phyloP scores from a whole-genome alignment of 2,888 invertebrate species.

The Tetropium fuscum region DNA sequence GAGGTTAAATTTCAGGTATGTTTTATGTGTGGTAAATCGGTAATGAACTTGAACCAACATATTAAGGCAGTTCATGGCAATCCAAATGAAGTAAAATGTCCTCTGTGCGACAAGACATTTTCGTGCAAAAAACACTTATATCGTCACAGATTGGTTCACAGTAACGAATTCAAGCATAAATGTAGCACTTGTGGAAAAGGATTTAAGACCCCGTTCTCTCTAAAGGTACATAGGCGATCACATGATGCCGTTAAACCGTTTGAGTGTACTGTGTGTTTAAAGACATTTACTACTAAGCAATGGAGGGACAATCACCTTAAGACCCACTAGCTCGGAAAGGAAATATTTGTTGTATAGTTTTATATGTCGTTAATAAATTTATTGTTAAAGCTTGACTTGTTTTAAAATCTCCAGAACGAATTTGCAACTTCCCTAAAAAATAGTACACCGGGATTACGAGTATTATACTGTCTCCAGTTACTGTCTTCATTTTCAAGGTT shows the following conservation, averaged over 20 bases:
- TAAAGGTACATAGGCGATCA: constrained; percentile 47
- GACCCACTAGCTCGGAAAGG: constrained; percentile 62
- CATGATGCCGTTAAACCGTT: constrained; percentile 51
- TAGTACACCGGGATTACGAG: too few relatives aligned
- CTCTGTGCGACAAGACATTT: constrained; percentile 45
- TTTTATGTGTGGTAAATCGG: constrained; percentile 61
- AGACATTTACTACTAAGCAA: constrained; percentile 58
- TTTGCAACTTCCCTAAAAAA: too few relatives aligned
- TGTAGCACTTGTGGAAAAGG: constrained; percentile 67
- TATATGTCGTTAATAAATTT: neutral
- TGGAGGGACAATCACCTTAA: constrained; percentile 66
- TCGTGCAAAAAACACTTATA: constrained; percentile 44
- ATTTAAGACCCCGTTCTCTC: constrained; percentile 55
- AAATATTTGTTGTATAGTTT: constrained; percentile 3
- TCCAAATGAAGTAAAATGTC: constrained; percentile 36
- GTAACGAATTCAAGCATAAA: constrained; percentile 64
- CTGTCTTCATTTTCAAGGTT: too few relatives aligned
- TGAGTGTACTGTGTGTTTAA: constrained; percentile 57
- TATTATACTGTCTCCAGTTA: too few relatives aligned
- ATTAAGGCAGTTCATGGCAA: constrained; percentile 36
- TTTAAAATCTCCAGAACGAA: too few relatives aligned
- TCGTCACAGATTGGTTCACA: constrained; percentile 57
- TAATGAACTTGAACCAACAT: constrained; percentile 37
- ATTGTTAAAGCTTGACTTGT: too few relatives aligned
- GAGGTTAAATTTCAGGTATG: constrained; percentile 52